These are phyloP conservation scores for Amiota communis DNA, from an alignment of 2,888 invertebrate genomes.

Conservation along the genomic window DNA sequence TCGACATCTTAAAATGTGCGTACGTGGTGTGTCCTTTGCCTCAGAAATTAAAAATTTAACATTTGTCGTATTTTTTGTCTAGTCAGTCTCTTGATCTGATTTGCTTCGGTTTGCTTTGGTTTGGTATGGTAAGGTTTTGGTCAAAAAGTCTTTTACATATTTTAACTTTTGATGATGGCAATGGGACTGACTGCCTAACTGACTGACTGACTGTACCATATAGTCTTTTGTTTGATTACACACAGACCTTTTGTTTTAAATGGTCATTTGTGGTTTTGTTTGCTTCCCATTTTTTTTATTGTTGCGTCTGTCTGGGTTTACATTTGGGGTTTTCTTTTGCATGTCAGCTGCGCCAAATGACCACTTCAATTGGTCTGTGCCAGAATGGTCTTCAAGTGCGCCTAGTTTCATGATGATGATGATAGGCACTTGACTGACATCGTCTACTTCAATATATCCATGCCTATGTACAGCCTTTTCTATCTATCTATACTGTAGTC, in stretches of 20 bases:
- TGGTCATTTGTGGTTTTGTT: constrained; percentile 18
- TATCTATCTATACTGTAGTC: not conserved
- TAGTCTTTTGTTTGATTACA: constrained; percentile 40
- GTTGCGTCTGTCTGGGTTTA: not conserved
- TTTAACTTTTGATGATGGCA: too few relatives aligned
- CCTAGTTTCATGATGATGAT: too few relatives aligned
- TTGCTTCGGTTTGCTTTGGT: not conserved
- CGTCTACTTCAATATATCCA: too few relatives aligned
- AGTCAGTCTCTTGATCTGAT: not conserved
- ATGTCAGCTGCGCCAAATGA: constrained; percentile 12
- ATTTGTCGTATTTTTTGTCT: not conserved
- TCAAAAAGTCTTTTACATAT: too few relatives aligned
- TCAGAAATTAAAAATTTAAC: constrained; percentile 26
- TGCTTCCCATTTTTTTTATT: constrained; percentile 31
- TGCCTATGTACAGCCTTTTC: too few relatives aligned
- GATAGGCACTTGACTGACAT: too few relatives aligned
- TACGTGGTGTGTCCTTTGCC: constrained; percentile 35
- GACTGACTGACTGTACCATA: not conserved
- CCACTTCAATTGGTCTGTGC: not conserved
- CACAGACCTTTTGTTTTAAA: constrained; percentile 19
- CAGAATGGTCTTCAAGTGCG: too few relatives aligned
- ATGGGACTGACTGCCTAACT: not conserved
- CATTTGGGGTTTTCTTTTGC: not conserved
- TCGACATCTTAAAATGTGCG: constrained; percentile 26
- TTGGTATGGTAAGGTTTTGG: not conserved